These are phyloP conservation scores for Gymnarchus niloticus DNA, from an alignment of 2,113 vertebrate species.

Conservation along the genomic window DNA sequence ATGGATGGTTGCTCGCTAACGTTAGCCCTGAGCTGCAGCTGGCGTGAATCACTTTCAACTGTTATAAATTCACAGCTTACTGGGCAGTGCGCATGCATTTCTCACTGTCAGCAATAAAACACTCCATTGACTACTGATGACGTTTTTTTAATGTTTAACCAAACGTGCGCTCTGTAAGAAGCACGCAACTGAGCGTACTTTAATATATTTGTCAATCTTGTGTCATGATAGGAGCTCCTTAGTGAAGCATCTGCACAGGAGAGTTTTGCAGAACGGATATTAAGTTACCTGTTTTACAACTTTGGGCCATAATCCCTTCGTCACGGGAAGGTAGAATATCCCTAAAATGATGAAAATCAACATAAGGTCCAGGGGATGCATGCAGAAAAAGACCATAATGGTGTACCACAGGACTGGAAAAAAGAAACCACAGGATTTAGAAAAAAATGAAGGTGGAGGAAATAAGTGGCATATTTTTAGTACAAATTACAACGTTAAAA, in stretches of 20 bases:
- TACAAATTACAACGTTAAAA: constrained; percentile 74
- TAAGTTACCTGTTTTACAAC: constrained; percentile 28
- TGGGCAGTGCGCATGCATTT: background rate
- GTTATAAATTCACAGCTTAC: background rate
- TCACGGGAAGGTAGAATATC: constrained; percentile 40
- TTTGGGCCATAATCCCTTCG: constrained; percentile 33
- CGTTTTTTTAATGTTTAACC: background rate
- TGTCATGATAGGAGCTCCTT: background rate
- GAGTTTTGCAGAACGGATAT: constrained; percentile 18
- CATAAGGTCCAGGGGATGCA: constrained; percentile 58
- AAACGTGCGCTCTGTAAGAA: no score
- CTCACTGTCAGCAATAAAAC: background rate
- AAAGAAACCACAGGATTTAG: constrained; percentile 61
- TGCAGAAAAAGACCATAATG: constrained; percentile 63
- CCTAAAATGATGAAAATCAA: constrained; percentile 49
- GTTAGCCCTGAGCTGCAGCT: background rate
- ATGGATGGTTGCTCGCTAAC: background rate
- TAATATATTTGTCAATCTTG: background rate
- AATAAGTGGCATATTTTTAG: constrained; percentile 76
- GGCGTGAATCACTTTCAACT: constrained; percentile 9
- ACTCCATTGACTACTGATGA: background rate
- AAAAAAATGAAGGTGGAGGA: constrained; percentile 64
- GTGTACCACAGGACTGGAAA: constrained; percentile 61
- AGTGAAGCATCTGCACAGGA: constrained; percentile 15
- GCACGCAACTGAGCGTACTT: no score